Evolutionary conservation across 2,797 vertebrate species (phyloP), one percentile per base, ranked within the genome.

Genomic region (Peromyscus attwateri): DNA sequence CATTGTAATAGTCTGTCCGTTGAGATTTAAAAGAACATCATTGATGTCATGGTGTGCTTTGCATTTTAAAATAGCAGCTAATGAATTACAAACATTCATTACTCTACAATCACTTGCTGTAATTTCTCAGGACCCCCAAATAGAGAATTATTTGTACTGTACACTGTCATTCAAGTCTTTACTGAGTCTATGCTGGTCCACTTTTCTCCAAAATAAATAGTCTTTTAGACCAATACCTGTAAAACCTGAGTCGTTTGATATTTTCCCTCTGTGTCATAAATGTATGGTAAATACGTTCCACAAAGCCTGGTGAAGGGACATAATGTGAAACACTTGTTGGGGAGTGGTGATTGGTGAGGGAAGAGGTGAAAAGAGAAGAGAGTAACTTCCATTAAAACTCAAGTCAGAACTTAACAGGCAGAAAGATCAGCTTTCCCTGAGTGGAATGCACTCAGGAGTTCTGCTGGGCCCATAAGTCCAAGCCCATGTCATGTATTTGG

Each of bases 71-170:
- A 94, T 93, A 97, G 98, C 97, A 97, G 96, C 98, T 96, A 97
- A 97, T 99, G 98, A 98, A 98, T 98, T 98, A 94, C 98, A 98
- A 98, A 98, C 98, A 98, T 98, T 99, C 98, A 98, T 98, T 98
- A 98, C 92, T 95, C 97, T 94, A 96, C 93, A 91, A 97, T 97
- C 98, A 97, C 97, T 98, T 97, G 93, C 98, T 98, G 98, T 98
- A 98, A 98, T 98, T 98, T 98, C 98, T 98, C 98, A 98, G 97
- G 97, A 98, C 98, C 97, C 97, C 98, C 97, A 98, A 98, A 98
- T 98, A 98, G 98, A 98, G 98, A 97, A 98, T 98, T 98, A 98
- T 97, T 98, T 98, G 98, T 98, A 17, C 92, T 97, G 83, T 96
- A 97, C 97, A 94, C 95, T 93, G 80, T 95, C 97, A 96, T 94